Evolutionary conservation across 1,140 invertebrate genomes (phyloP), one percentile per base, ranked within the genome.

Genomic region (Megalonaias nervosa): DNA sequence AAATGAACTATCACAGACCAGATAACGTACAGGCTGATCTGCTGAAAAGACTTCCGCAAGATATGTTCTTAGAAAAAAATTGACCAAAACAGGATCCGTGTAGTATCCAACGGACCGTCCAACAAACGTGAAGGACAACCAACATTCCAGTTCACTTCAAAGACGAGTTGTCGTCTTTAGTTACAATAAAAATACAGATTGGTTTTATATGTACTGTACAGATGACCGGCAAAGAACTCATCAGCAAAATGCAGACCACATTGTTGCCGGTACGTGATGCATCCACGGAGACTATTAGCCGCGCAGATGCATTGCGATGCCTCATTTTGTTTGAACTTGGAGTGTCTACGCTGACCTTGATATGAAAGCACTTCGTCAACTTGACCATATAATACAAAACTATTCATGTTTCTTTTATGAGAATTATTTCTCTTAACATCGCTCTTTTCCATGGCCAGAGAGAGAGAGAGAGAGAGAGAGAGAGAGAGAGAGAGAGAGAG

Each of bases 121-220:
- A 89, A 58, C 88, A 89, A 74, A 86, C 84, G 15, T 89, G 88
- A 86, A 84, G 85, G 61, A 79, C 68, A 6, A 74, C 74, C 15
- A 31, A 81, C 14, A 68, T 89, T 31, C 88, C 88, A 16, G 61
- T 67, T 15, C 75, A 70, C 23, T 86, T 84, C 80, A 67, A 67
- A 15, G 55, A 65, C 23, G 86, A 82, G 80, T 71, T 84, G 23
- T 84, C 76, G 62, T 80, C 87, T 9, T 89, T 87, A 87, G 59
- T 66, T 19, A 67, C 65, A 55, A 67, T 81, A 21, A 79, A 88
- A 80, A 88, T 60, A 84, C 83, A n/a, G 82, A 79, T n/a, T 89
- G 88, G 88, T 80, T 80, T 26, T 86, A 88, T 71, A 87, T 84
- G 84, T 82, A 88, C 21, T 89, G 88, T 87, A 89, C 88, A 21